Evolutionary conservation across 2,888 invertebrate species (phyloP), one percentile per base, ranked within the genome.

Genomic region (Scaptomyza flava): DNA sequence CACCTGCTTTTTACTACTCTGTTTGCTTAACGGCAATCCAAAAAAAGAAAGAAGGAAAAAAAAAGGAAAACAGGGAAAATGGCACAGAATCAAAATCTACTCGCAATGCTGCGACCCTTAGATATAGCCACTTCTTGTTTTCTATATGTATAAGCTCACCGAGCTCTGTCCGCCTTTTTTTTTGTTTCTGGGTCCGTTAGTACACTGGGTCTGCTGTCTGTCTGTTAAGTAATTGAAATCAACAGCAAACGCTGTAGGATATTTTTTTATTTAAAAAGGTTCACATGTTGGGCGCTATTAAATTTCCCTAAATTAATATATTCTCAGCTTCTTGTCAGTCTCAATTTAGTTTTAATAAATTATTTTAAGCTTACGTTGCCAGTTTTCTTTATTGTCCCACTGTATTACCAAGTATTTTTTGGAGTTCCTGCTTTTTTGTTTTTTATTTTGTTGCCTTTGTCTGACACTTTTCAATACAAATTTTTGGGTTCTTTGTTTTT

Each of bases 391-490:
- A 38, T 58, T 46, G 43, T 23, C 2, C 51, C 65, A 68, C 60
- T 72, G 64, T 74, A 43, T 31, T n/a, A 31, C 20, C 14, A 57
- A 45, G 54, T 60, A 54, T 59, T 65, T 73, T 23, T 23, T 23
- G 23, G 3, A 23, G 4, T 6, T 48, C 12, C 12, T n/a, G 6
- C n/a, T 36, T 27, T 36, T 36, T 50, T 53, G 17, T 47, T 20
- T 36, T 14, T 11, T 23, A 6, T 23, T 50, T 58, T 58, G 36
- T 61, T 41, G 68, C 70, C 54, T 71, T 73, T 72, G 71, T 68
- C 79, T 62, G 73, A 79, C 79, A 79, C 72, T 77, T 77, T 80
- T 75, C 68, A 77, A 72, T 72, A 68, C 68, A 69, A 74, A 73
- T 62, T 68, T 67, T 69, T 63, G 50, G 62, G 34, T 12, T 51